phyloP scores from a whole-genome alignment of 2,797 vertebrate species.

The Salmo trutta region DNA sequence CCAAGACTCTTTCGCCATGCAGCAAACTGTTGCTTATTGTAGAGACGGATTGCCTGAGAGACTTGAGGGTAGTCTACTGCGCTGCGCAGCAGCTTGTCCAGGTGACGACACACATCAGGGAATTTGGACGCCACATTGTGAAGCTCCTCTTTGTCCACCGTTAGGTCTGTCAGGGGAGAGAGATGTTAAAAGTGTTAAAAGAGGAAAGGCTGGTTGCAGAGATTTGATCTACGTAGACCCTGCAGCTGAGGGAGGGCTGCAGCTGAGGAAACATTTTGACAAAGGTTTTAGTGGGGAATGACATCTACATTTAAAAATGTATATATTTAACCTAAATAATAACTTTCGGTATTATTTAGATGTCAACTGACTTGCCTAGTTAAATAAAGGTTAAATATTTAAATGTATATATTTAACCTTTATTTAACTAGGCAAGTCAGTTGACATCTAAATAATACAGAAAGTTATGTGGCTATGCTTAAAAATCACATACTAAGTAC shows the following conservation, averaged over 20 bases:
- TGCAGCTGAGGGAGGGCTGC: background rate
- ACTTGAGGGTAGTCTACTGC: slow-evolving; percentile 86
- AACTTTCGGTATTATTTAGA: no score
- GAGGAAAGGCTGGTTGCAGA: background rate
- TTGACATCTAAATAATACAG: no score
- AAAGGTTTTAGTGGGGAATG: background rate
- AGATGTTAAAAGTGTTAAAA: background rate
- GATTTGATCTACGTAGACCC: background rate
- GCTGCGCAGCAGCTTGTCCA: slow-evolving; percentile 83
- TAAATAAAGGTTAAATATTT: no score
- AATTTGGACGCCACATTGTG: slow-evolving; percentile 79
- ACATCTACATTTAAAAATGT: no score
- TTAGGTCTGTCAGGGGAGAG: slow-evolving; percentile 80
- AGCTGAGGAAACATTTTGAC: background rate
- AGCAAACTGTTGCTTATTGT: slow-evolving; percentile 87
- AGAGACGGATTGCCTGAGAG: slow-evolving; percentile 82
- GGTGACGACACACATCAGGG: slow-evolving; percentile 66
- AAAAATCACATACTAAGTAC: no score
- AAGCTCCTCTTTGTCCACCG: slow-evolving; percentile 86
- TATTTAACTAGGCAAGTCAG: no score
- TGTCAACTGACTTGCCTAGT: no score
- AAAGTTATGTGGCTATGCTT: no score
- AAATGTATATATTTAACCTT: no score
- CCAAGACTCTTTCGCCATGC: slow-evolving; percentile 83
- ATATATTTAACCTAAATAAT: no score